Conservation (phyloP, 2,113 vertebrate genomes). For the Neodon shergylaensis region DNA sequence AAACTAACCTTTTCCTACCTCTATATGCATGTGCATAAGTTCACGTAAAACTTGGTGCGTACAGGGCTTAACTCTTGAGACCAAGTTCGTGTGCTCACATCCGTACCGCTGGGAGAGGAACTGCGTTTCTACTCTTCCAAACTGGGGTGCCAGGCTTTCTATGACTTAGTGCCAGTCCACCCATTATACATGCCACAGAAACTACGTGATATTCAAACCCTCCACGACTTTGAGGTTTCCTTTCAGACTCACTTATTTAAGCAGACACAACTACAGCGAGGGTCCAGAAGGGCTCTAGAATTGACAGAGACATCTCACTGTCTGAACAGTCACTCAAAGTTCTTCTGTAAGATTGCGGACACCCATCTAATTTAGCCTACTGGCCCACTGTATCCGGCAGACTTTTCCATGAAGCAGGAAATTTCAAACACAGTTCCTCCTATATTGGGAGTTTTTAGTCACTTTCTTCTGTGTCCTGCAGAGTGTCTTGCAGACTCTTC, state of each 20-base stretch:
- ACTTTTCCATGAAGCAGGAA: too few relatives aligned
- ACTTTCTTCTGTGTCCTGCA: too few relatives aligned
- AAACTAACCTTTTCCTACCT: constrained; percentile 67
- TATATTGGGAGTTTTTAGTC: too few relatives aligned
- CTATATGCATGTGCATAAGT: constrained; percentile 36
- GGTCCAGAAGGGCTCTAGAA: too few relatives aligned
- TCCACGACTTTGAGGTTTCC: not conserved
- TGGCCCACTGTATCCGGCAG: too few relatives aligned
- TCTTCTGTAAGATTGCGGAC: too few relatives aligned
- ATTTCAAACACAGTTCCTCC: too few relatives aligned
- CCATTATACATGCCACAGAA: not conserved
- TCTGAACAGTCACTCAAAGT: too few relatives aligned
- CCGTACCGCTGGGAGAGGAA: not conserved
- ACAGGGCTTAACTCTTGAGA: not conserved
- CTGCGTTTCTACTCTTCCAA: not conserved
- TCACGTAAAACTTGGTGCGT: constrained; percentile 11
- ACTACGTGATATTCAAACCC: not conserved
- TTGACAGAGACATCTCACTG: too few relatives aligned
- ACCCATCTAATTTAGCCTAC: too few relatives aligned
- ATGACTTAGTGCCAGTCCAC: not conserved
- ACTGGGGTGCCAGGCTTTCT: not conserved
- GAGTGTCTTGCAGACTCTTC: too few relatives aligned
- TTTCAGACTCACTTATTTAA: not conserved
- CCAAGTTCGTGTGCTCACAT: not conserved
- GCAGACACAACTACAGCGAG: not conserved